These are phyloP conservation scores for Eptesicus fuscus DNA, from an alignment of 2,113 vertebrate genomes.

Conservation along the genomic window DNA sequence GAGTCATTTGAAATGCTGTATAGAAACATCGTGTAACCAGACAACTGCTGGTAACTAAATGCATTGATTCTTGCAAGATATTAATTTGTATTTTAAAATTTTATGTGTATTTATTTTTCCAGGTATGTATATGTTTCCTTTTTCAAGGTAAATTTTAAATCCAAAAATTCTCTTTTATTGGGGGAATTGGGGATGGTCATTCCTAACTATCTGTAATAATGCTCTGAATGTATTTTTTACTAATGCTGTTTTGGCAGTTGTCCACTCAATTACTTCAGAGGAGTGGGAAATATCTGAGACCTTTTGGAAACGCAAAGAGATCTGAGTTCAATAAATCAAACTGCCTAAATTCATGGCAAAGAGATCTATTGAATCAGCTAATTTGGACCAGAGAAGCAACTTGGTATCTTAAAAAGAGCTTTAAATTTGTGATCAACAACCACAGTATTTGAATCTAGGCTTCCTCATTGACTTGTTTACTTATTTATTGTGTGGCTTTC, in stretches of 20 bases:
- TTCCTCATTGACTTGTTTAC: background rate
- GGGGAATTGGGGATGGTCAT: background rate
- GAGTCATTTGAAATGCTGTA: conserved; percentile 19
- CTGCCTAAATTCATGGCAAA: background rate
- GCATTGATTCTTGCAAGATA: background rate
- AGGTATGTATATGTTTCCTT: background rate
- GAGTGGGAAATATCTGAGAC: background rate
- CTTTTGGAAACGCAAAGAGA: conserved; percentile 21
- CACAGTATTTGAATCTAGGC: background rate
- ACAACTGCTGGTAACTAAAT: background rate
- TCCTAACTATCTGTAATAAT: background rate
- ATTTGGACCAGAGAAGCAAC: background rate
- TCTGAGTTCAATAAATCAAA: background rate
- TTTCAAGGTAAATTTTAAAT: background rate
- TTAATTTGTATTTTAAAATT: background rate
- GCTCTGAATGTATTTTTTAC: background rate
- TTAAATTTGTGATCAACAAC: background rate
- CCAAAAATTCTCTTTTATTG: background rate
- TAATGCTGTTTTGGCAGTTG: background rate
- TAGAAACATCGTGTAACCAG: background rate
- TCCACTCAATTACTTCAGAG: background rate
- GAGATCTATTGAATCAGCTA: background rate
- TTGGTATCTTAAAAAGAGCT: background rate
- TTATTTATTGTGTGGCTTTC: background rate
- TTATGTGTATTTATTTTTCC: background rate